These are phyloP conservation scores for Melipona quadrifasciata DNA, from an alignment of 1,140 invertebrate species.

Conservation along the genomic window DNA sequence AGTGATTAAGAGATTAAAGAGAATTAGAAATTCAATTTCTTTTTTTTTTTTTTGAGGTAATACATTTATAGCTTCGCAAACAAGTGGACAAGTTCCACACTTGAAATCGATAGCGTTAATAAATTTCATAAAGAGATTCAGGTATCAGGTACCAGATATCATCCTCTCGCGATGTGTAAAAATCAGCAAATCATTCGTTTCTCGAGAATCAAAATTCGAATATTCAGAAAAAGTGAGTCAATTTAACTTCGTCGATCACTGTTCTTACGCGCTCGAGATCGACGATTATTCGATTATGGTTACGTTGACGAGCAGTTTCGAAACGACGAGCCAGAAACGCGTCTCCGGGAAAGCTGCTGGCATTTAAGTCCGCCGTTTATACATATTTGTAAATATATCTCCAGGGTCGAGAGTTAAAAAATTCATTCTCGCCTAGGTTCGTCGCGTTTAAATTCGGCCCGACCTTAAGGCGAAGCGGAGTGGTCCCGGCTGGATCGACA, in stretches of 20 bases:
- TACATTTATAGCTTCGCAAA: no score
- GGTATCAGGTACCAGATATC: no score
- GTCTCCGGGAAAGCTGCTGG: conserved; percentile 53
- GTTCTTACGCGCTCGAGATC: neutral
- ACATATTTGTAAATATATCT: conserved; percentile 54
- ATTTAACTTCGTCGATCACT: neutral
- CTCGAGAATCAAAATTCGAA: no score
- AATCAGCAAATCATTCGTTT: no score
- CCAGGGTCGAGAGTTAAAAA: conserved; percentile 57
- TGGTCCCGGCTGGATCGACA: neutral
- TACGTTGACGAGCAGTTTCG: conserved; percentile 63
- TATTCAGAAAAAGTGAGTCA: no score
- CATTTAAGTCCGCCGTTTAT: conserved; percentile 43
- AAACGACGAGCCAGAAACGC: conserved; percentile 39
- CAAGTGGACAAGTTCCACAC: no score
- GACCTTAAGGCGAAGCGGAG: conserved; percentile 7
- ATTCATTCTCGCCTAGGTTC: conserved; percentile 38
- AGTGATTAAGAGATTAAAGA: neutral
- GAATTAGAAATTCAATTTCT: neutral
- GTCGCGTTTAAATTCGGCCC: conserved; percentile 24
- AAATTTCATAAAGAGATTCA: no score
- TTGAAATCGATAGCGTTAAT: no score
- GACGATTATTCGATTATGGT: conserved; percentile 45
- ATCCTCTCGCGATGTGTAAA: no score
- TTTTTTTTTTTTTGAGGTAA: no score